Conservation (phyloP, 2,888 invertebrate genomes). For the Leptura quadrifasciata region DNA sequence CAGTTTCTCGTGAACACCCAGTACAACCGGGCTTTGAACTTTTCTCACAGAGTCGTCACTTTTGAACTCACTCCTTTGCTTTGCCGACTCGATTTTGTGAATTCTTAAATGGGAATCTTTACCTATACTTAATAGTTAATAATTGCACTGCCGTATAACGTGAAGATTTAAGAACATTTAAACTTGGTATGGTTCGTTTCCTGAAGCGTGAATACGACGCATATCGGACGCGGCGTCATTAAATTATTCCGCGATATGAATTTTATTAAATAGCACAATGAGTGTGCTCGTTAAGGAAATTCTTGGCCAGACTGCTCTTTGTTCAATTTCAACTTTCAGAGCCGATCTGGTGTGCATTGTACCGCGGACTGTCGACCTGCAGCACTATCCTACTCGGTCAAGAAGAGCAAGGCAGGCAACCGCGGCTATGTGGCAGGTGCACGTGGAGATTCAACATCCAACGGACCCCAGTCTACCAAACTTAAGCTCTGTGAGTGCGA, state of each 20-base stretch:
- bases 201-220: slow-evolving; percentile 44
- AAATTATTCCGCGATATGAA: slow-evolving; percentile 70
- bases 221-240: slow-evolving; percentile 59
- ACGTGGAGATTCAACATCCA: slow-evolving; percentile 7
- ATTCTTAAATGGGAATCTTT: too few relatives aligned
- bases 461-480: neutral
- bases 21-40: too few relatives aligned
- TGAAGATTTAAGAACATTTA: neutral
- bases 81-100: too few relatives aligned
- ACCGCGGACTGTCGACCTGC: slow-evolving; percentile 9
- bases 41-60: too few relatives aligned
- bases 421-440: slow-evolving; percentile 26
- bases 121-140: slow-evolving; percentile 1
- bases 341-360: slow-evolving; percentile 5
- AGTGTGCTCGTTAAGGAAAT: slow-evolving; percentile 56
- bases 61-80: too few relatives aligned
- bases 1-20: too few relatives aligned
- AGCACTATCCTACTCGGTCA: slow-evolving; percentile 20
- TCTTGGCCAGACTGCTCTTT: slow-evolving; percentile 27
- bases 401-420: slow-evolving; percentile 30
- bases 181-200: slow-evolving; percentile 11
- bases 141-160: neutral
- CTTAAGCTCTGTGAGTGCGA: neutral
- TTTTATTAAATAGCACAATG: slow-evolving; percentile 68
- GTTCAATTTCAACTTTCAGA: slow-evolving; percentile 19